A percentile compares a stretch with the other conserved stretches of the same genome.
Conservation (phyloP, 2,113 vertebrate species). For the Xyliphius kryptos region DNA sequence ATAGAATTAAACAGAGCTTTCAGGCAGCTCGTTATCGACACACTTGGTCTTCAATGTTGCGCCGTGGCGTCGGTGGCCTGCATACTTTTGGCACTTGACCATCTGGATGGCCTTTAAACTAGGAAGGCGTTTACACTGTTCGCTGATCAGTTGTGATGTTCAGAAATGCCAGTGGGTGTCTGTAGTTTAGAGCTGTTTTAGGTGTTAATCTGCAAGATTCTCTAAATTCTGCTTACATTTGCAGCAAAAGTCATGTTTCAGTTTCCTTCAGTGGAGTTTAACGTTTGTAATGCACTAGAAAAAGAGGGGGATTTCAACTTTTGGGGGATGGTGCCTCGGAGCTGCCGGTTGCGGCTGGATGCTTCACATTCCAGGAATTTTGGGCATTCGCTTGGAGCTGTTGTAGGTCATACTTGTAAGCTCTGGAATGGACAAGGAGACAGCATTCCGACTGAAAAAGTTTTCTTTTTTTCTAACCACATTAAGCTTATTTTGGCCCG, state of each 20-base stretch:
- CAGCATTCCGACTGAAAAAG: background rate
- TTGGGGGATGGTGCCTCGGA: slow-evolving; percentile 6
- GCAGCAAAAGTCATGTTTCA: too few relatives aligned
- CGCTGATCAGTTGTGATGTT: background rate
- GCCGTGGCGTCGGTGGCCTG: slow-evolving; percentile 1
- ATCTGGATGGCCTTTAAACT: background rate
- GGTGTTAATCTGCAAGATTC: background rate
- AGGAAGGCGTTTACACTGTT: background rate
- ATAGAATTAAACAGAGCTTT: too few relatives aligned
- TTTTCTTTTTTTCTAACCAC: background rate
- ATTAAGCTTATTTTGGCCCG: background rate
- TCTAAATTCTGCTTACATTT: too few relatives aligned
- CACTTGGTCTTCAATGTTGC: too few relatives aligned
- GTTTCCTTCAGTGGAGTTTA: too few relatives aligned
- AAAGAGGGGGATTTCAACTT: background rate
- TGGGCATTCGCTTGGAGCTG: slow-evolving; percentile 36
- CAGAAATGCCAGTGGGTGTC: slow-evolving; percentile 10
- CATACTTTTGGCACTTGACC: slow-evolving; percentile 4
- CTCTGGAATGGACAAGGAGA: background rate
- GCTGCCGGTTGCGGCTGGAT: slow-evolving; percentile 16
- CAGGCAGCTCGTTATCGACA: too few relatives aligned
- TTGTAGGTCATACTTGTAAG: slow-evolving; percentile 48
- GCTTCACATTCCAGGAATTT: slow-evolving; percentile 35
- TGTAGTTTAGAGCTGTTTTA: background rate
- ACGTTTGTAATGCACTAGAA: too few relatives aligned